A percentile compares a stretch with the other conserved stretches of the same genome.
Evolutionary conservation across 1,140 invertebrate genomes (phyloP).

Genomic region (Chironomus striatipennis): DNA sequence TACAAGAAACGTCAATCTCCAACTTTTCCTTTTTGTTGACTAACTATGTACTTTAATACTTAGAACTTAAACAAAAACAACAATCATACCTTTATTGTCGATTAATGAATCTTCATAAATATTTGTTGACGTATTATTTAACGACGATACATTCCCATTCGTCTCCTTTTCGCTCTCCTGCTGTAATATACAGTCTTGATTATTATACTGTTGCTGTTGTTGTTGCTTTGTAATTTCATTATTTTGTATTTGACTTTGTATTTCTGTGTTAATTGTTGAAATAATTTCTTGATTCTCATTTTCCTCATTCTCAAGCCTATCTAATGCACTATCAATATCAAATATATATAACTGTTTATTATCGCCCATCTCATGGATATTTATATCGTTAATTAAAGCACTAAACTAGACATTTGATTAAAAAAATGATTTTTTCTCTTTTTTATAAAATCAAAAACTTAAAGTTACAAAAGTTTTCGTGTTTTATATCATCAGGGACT

Average conservation of each 20-base stretch:
- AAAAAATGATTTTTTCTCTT: not conserved
- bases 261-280: not conserved
- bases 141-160: not conserved
- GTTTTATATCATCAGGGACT: too few relatives aligned
- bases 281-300: not conserved
- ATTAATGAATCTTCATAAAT: not conserved
- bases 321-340: not conserved
- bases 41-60: too few relatives aligned
- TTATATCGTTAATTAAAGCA: too few relatives aligned
- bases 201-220: not conserved
- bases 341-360: conserved; percentile 1
- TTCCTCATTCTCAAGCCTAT: not conserved
- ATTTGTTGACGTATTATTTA: not conserved
- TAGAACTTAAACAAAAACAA: too few relatives aligned
- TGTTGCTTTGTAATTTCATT: not conserved
- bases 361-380: not conserved
- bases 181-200: not conserved
- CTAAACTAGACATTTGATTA: not conserved
- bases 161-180: not conserved
- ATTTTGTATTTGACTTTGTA: not conserved
- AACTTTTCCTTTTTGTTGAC: too few relatives aligned
- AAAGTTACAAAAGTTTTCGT: too few relatives aligned
- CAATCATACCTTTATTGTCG: not conserved
- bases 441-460: not conserved
- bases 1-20: too few relatives aligned